phyloP scores from a whole-genome alignment of 2,113 vertebrate genomes.

The Megaptera novaeangliae region DNA sequence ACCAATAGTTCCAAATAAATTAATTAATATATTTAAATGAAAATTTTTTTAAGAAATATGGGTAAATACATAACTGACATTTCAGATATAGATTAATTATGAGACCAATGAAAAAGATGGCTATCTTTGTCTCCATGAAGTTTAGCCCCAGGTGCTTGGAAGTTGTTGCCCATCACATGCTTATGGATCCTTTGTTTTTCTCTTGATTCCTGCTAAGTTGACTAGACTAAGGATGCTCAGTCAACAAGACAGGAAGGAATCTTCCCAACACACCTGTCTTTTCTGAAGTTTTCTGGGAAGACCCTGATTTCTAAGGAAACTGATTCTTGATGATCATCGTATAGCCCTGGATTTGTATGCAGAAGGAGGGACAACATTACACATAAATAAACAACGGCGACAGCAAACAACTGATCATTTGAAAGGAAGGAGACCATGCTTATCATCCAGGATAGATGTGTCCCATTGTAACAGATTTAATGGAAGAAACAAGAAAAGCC shows the following conservation, averaged over 20 bases:
- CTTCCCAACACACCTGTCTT: not conserved
- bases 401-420: not conserved
- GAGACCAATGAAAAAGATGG: not conserved
- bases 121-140: not conserved
- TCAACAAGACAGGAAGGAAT: not conserved
- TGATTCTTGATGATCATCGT: not conserved
- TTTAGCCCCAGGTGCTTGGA: not conserved
- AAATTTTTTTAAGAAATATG: not conserved
- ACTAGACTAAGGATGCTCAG: not conserved
- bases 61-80: not conserved
- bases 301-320: not conserved
- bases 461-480: not conserved
- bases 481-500: not conserved
- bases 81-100: not conserved
- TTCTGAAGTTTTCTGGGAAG: not conserved
- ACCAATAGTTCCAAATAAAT: not conserved
- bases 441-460: not conserved
- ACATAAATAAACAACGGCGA: not conserved
- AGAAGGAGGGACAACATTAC: not conserved
- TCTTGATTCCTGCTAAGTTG: not conserved
- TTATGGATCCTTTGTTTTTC: not conserved
- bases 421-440: not conserved
- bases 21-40: not conserved
- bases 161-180: not conserved
- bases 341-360: not conserved